These are phyloP conservation scores for Pseudomyrmex cubaensis DNA, from an alignment of 1,140 invertebrate genomes.

Conservation along the genomic window DNA sequence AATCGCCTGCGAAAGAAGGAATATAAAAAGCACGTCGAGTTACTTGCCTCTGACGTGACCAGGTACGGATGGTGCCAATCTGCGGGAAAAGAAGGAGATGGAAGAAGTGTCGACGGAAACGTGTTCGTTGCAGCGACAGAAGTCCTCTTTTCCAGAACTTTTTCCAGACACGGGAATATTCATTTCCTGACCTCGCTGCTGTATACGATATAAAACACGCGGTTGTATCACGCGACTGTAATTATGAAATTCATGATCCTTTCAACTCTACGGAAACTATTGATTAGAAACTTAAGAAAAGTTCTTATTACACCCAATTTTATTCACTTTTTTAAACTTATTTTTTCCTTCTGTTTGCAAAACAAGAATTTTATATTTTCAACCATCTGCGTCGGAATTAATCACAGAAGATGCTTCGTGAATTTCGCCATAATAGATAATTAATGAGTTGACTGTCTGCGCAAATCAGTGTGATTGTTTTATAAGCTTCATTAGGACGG, in stretches of 20 bases:
- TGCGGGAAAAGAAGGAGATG: neutral
- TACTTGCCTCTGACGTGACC: slow-evolving; percentile 54
- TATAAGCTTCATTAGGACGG: slow-evolving; percentile 10
- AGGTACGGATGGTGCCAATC: slow-evolving; percentile 55
- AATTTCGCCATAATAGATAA: slow-evolving; percentile 26
- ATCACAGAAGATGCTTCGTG: neutral
- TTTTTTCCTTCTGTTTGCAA: neutral
- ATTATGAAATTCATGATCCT: neutral
- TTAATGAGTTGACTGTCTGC: neutral
- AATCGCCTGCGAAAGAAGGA: slow-evolving; percentile 86
- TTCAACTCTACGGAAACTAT: neutral
- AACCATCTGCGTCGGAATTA: too few relatives aligned
- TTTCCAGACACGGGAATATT: slow-evolving; percentile 4
- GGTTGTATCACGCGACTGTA: neutral
- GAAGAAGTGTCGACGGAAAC: slow-evolving; percentile 47
- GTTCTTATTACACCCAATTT: neutral
- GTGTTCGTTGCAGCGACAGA: slow-evolving; percentile 22
- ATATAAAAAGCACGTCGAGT: slow-evolving; percentile 46
- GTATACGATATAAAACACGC: neutral
- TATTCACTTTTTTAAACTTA: neutral
- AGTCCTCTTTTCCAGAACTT: slow-evolving; percentile 26
- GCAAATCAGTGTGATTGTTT: slow-evolving; percentile 17
- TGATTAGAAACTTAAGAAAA: slow-evolving; percentile 11
- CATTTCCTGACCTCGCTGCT: slow-evolving; percentile 7
- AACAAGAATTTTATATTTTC: too few relatives aligned